A percentile compares a stretch with the other conserved stretches of the same genome.
phyloP scores from a whole-genome alignment of 2,797 vertebrate species.

The Aulostomus chinensis region DNA sequence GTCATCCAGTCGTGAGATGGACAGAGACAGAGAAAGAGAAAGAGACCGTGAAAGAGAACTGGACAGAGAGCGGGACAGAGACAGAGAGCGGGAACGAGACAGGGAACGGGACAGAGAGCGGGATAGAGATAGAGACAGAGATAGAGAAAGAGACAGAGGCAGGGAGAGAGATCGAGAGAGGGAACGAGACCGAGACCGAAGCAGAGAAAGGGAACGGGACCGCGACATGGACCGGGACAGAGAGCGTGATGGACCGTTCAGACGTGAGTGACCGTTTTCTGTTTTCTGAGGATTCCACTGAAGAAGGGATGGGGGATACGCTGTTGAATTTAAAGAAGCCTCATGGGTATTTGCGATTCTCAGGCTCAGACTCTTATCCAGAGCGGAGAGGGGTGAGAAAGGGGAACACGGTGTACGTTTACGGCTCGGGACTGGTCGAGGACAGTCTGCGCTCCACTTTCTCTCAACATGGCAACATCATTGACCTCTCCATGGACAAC shows the following conservation, averaged over 20 bases:
- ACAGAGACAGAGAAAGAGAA: conserved; percentile 51
- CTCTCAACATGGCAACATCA: conserved; percentile 88
- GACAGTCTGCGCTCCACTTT: conserved; percentile 86
- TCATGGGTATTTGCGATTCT: not conserved
- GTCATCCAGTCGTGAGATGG: conserved; percentile 54
- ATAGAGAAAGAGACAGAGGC: conserved; percentile 68
- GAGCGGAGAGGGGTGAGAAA: conserved; percentile 87
- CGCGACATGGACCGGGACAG: conserved; percentile 42
- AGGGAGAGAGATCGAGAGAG: not conserved
- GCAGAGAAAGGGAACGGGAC: conserved; percentile 57
- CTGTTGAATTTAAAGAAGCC: too few species aligned
- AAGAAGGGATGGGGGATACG: not conserved
- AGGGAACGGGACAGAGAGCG: conserved; percentile 49
- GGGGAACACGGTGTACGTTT: conserved; percentile 92
- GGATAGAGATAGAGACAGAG: conserved; percentile 47
- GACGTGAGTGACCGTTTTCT: conserved; percentile 66
- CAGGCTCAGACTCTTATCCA: conserved; percentile 90
- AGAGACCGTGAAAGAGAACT: conserved; percentile 28
- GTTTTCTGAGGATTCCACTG: not conserved
- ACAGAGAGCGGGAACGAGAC: conserved; percentile 48
- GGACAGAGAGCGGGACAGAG: conserved; percentile 47
- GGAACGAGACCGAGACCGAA: conserved; percentile 19
- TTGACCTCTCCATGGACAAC: conserved; percentile 91
- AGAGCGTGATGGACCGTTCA: conserved; percentile 76
- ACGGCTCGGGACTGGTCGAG: conserved; percentile 87